Evolutionary conservation across 2,888 invertebrate species (phyloP), one percentile per base, ranked within the genome.

Genomic region (Pristionchus maxplancki): DNA sequence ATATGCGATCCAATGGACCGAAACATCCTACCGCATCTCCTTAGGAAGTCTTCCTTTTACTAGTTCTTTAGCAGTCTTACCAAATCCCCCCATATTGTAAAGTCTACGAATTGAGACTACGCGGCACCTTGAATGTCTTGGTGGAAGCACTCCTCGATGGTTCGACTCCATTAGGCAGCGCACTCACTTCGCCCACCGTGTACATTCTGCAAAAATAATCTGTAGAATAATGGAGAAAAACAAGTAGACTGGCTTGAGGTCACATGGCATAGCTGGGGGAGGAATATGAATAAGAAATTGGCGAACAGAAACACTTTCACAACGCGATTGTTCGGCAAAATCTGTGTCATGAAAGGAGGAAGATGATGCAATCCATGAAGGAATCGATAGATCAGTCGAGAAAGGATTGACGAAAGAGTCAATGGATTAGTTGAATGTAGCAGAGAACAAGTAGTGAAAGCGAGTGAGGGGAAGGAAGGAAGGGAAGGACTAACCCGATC

Each of bases 51-150:
- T n/a, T n/a, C n/a, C n/a, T n/a, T n/a, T n/a, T n/a, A n/a, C n/a
- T n/a, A n/a, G n/a, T n/a, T n/a, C n/a, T n/a, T n/a, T n/a, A n/a
- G n/a, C n/a, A n/a, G n/a, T n/a, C n/a, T n/a, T n/a, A n/a, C n/a
- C n/a, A n/a, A n/a, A n/a, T n/a, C n/a, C n/a, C n/a, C n/a, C n/a
- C n/a, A n/a, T n/a, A n/a, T n/a, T n/a, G n/a, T n/a, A n/a, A n/a
- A n/a, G n/a, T n/a, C n/a, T n/a, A n/a, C n/a, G n/a, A n/a, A n/a
- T n/a, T n/a, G n/a, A n/a, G n/a, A n/a, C n/a, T n/a, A n/a, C n/a
- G n/a, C n/a, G n/a, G n/a, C n/a, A 78, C 78, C 44, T 78, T 78
- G 48, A 78, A 78, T 40, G 78, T 78, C 78, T 78, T 78, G 15
- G 78, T 78, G 4, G 78, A 78, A 11, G 78, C 78, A 24, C 78